Conservation (phyloP, 2,888 invertebrate species). For the Polymixis lichenea region DNA sequence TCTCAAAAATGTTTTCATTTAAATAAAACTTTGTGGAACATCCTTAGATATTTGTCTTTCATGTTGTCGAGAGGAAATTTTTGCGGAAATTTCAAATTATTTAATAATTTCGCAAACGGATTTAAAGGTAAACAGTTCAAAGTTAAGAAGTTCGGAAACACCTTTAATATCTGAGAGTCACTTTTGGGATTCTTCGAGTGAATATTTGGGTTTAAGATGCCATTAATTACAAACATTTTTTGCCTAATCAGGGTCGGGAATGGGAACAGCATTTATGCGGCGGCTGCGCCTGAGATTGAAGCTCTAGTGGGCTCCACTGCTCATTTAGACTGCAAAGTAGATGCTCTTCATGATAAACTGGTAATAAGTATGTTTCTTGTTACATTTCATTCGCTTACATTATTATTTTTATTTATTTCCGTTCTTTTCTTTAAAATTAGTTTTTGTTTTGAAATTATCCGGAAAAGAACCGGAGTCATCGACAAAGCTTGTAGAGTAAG, state of each 20-base stretch:
- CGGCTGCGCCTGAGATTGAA: slow-evolving; percentile 85
- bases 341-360: slow-evolving; percentile 88
- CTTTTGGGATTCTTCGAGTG: slow-evolving; percentile 31
- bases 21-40: slow-evolving; percentile 51
- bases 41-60: slow-evolving; percentile 52
- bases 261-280: slow-evolving; percentile 86
- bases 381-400: slow-evolving; percentile 49
- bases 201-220: slow-evolving; percentile 38
- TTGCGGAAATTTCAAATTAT: slow-evolving; percentile 55
- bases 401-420: slow-evolving; percentile 15
- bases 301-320: slow-evolving; percentile 87
- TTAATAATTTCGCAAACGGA: slow-evolving; percentile 50
- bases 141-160: slow-evolving; percentile 49
- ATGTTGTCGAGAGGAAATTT: slow-evolving; percentile 26
- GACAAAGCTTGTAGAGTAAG: too few species aligned
- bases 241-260: slow-evolving; percentile 75
- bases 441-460: too few species aligned
- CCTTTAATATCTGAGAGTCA: slow-evolving; percentile 35
- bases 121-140: slow-evolving; percentile 50
- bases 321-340: slow-evolving; percentile 88
- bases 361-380: slow-evolving; percentile 80
- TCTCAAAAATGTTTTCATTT: slow-evolving; percentile 55
- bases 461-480: too few species aligned
- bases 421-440: slow-evolving; percentile 11
- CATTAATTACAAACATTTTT: slow-evolving; percentile 41